phyloP scores from a whole-genome alignment of 1,140 invertebrate genomes.

The Adoxophyes honmai region DNA sequence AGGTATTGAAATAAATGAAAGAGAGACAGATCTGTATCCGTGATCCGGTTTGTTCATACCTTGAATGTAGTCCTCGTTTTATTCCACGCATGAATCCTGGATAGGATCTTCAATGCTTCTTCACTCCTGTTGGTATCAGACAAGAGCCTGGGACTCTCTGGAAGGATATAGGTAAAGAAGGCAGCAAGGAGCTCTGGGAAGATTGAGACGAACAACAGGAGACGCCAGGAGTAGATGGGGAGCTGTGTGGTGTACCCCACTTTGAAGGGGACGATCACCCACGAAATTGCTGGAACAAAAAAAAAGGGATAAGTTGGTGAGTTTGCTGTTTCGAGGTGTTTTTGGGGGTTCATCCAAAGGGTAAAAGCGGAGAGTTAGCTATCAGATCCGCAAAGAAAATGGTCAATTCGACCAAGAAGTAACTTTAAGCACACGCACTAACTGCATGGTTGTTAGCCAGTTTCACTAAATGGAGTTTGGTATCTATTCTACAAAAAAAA shows the following conservation, averaged over 20 bases:
- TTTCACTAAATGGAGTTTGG: no score
- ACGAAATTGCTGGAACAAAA: slow-evolving; percentile 78
- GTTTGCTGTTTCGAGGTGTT: no score
- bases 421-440: no score
- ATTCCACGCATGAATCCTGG: slow-evolving; percentile 80
- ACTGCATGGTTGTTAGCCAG: no score
- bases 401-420: no score
- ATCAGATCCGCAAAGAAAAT: no score
- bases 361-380: no score
- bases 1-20: no score
- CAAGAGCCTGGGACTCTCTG: slow-evolving; percentile 88
- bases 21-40: no score
- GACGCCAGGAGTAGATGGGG: slow-evolving; percentile 81
- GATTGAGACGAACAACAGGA: slow-evolving; percentile 79
- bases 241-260: slow-evolving; percentile 48
- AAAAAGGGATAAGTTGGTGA: neutral
- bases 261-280: slow-evolving; percentile 80
- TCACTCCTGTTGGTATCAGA: slow-evolving; percentile 80
- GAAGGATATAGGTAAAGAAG: slow-evolving; percentile 78
- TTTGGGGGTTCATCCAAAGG: no score
- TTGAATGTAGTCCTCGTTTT: slow-evolving; percentile 64
- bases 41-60: slow-evolving; percentile 34
- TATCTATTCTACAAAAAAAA: no score
- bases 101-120: slow-evolving; percentile 79
- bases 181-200: slow-evolving; percentile 78